Base-by-base conservation (phyloP, 1,140 invertebrate species). In the Caerostris extrusa region DNA sequence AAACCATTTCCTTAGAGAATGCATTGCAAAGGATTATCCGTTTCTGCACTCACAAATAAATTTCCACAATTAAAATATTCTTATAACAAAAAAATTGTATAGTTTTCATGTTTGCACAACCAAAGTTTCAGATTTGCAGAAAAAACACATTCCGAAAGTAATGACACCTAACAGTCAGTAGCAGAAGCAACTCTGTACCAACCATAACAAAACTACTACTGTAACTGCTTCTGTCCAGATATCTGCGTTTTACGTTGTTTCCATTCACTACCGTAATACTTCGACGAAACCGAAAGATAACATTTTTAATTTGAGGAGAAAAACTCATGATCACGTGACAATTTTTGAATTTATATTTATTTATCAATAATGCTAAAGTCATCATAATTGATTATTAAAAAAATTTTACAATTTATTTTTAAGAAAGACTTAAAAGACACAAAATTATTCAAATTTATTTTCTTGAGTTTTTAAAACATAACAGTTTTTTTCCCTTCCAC, bases 1-100 rank as follows among this genome's bases (percentile, higher is more conserved):
- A 96, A 98, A 97, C 98, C 98, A 98, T 97, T 98, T 98, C 96
- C 98, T 97, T 95, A 98, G 97, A 95, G 98, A 98, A 96, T 98
- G 98, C 98, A 98, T 98, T 95, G 53, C 67, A 55, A 53, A 82
- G 34, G 58, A 69, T 85, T 92, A 92, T 92, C 90, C 90, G 85
- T 69, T 85, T 64, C 8, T 5, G 64, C 17, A 71, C 5, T 3
- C 50, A 64, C 86, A 50, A 64, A 61, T 4, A 17, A 88, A 19
- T 85, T 85, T 85, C 57, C 86, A 88, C 60, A 88, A 64, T 10
- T 64, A 53, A 88, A 64, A 88, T 57, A 53, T 19, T 88, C 34
- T 64, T 61, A 64, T 88, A 19, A 64, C 86, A 58, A 83, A 57
- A 56, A 34, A 64, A 88, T 53, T 88, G 60, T 7, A 88, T 53